Conservation (phyloP, 2,888 invertebrate genomes). For the Nomada goodeniana region DNA sequence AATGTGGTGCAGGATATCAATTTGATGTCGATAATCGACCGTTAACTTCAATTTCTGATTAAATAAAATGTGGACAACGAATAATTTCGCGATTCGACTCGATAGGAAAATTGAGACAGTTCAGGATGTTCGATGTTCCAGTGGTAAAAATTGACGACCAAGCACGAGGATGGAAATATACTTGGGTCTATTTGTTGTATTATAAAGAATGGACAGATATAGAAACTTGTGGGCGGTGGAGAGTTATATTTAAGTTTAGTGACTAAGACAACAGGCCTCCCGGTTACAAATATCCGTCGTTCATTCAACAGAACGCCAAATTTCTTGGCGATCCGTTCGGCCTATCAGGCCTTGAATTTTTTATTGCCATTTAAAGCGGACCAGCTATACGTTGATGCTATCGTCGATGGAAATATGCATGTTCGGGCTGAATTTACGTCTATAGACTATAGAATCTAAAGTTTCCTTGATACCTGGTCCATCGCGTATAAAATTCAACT, state of each 20-base stretch:
- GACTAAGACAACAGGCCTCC: slow-evolving; percentile 62
- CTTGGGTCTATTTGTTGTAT: slow-evolving; percentile 14
- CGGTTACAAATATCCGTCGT: slow-evolving; percentile 62
- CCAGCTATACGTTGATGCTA: slow-evolving; percentile 22
- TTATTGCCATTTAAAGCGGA: slow-evolving; percentile 41
- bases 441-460: no score
- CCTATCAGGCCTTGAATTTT: slow-evolving; percentile 38
- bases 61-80: no score
- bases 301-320: slow-evolving; percentile 74
- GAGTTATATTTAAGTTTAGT: slow-evolving; percentile 64
- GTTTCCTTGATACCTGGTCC: not conserved
- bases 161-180: not conserved
- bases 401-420: not conserved
- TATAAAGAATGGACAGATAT: slow-evolving; percentile 65
- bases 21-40: not conserved
- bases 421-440: slow-evolving; percentile 9
- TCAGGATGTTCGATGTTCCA: not conserved
- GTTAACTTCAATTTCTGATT: no score
- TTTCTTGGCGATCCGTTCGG: slow-evolving; percentile 55
- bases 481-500: not conserved
- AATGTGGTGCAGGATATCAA: not conserved
- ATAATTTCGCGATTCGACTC: no score
- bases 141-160: not conserved
- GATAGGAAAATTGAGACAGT: not conserved
- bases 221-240: slow-evolving; percentile 63